Base-by-base conservation (phyloP, 2,797 vertebrate genomes). In the Karalla daura region DNA sequence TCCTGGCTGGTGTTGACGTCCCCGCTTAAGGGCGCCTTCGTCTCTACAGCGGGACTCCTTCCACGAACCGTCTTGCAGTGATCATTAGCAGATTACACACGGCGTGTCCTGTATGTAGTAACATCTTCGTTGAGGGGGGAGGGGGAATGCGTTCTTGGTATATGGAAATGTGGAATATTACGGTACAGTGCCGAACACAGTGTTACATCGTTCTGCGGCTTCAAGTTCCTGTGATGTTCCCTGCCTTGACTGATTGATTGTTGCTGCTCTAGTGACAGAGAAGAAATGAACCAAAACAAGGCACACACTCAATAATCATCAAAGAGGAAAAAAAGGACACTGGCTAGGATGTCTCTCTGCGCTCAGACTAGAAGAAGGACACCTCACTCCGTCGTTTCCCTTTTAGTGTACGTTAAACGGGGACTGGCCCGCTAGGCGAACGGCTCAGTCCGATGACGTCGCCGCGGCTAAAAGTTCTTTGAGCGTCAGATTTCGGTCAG, bases 271-370 rank as follows among this genome's bases (percentile, higher is more conserved):
- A 51, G 2, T 28, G 6, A 64, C 15, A 47, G 44, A 18, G 5
- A 55, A 43, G 46, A 61, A 70, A 63, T n/a, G n/a, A n/a, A n/a
- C 27, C 18, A 25, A 63, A 83, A 66, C 53, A 86, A 91, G 88
- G 87, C 87, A 90, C 84, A 53, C 63, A 77, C 61, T n/a, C 54
- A 54, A 33, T 15, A 28, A 7, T 18, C 43, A 32, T 61, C 30
- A 58, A 64, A 78, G 41, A 54, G 44, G 35, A 40, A 56, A 54
- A 50, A n/a, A 53, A 36, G 33, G 15, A 36, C 32, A 62, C 12
- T 20, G 18, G 17, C 18, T 53, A 18, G 24, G 53, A 53, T 76
- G 41, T 25, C 39, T n/a, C n/a, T n/a, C 45, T 21, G 24, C 10
- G 17, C 18, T 43, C 6, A 21, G 18, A 30, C 18, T 9, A 21